These are phyloP conservation scores for Meta bourneti DNA, from an alignment of 2,888 invertebrate species.

Conservation along the genomic window DNA sequence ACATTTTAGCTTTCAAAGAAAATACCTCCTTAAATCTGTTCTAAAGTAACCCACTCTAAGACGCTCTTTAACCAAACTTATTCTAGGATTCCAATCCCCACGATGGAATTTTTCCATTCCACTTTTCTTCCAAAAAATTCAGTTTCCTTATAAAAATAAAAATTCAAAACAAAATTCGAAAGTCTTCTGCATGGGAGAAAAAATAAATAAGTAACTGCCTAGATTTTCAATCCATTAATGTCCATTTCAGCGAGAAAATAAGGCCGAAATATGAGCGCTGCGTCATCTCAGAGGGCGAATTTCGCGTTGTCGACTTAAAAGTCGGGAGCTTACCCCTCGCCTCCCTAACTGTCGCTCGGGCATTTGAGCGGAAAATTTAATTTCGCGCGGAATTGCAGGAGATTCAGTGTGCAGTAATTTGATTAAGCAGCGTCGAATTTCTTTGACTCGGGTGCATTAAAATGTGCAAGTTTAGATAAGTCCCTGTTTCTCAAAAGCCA, in stretches of 20 bases:
- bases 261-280: slow-evolving; percentile 45
- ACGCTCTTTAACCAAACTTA: background rate
- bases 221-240: slow-evolving; percentile 53
- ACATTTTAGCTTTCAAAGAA: background rate
- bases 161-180: background rate
- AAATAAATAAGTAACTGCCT: background rate
- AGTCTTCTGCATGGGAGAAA: background rate
- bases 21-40: background rate
- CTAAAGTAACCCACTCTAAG: background rate
- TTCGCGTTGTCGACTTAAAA: background rate
- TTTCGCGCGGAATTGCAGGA: slow-evolving; percentile 6
- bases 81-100: background rate
- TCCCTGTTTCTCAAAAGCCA: background rate
- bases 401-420: slow-evolving; percentile 10
- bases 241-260: slow-evolving; percentile 30
- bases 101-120: background rate
- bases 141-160: background rate
- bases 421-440: slow-evolving; percentile 23
- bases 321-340: background rate
- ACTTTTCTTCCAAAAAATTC: background rate
- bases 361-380: slow-evolving; percentile 46
- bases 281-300: background rate
- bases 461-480: background rate
- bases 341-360: background rate
- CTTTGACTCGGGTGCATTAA: background rate